Evolutionary conservation across 2,797 vertebrate species (phyloP).

Genomic region (Pyrocephalus nanus): DNA sequence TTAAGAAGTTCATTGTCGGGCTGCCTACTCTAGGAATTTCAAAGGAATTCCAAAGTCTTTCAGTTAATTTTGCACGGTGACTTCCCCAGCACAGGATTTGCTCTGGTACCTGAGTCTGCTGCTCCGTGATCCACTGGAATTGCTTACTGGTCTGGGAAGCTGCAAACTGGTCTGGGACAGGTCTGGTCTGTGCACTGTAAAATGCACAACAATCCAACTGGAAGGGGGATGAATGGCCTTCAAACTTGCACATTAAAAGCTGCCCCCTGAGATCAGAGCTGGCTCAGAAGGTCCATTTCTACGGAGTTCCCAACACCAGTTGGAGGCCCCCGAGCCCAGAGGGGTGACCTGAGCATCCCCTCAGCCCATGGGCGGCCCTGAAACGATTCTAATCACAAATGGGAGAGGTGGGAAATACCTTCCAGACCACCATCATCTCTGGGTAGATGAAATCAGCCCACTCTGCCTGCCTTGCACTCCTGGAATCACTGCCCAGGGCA

Average conservation of each 20-base stretch:
- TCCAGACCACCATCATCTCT: neutral
- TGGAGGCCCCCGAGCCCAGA: neutral
- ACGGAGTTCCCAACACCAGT: neutral
- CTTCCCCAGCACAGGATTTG: neutral
- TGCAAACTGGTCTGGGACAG: neutral
- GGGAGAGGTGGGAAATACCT: neutral
- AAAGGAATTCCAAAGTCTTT: neutral
- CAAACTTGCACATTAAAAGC: neutral
- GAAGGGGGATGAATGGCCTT: neutral
- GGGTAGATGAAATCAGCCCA: neutral
- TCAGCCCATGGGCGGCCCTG: neutral
- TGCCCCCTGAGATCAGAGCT: neutral
- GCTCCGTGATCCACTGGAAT: neutral
- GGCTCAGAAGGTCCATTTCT: neutral
- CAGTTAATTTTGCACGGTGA: rapidly evolving
- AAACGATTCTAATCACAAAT: neutral
- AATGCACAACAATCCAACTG: rapidly evolving
- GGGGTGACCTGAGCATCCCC: neutral
- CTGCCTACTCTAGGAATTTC: neutral
- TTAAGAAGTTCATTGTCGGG: neutral
- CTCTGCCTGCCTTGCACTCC: neutral
- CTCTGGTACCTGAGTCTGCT: neutral
- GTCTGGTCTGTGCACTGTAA: neutral
- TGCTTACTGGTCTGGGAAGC: no score
- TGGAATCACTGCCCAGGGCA: rapidly evolving